Conservation (phyloP, 2,113 vertebrate species). For the Anhinga anhinga region DNA sequence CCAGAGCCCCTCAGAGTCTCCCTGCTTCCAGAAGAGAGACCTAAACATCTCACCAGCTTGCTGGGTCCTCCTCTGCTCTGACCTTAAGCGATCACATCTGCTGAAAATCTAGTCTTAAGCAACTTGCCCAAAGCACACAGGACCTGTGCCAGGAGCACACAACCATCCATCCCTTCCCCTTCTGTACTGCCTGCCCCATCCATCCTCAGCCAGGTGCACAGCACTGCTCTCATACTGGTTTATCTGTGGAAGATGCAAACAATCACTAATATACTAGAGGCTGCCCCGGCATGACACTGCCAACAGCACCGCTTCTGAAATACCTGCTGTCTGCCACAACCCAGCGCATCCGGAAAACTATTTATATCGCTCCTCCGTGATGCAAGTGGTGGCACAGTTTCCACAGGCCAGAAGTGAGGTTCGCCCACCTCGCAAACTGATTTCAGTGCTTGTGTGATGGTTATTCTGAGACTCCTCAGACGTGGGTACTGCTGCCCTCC, state of each 20-base stretch:
- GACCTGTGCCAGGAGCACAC: background rate
- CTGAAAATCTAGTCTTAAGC: background rate
- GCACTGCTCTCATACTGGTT: background rate
- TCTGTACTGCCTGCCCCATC: background rate
- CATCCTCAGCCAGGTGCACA: background rate
- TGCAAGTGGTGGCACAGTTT: accelerated
- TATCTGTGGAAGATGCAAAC: background rate
- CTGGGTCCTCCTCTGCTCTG: background rate
- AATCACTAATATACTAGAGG: background rate
- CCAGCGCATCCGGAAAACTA: background rate
- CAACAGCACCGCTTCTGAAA: background rate
- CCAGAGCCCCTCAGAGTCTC: background rate
- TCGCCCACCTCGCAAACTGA: background rate
- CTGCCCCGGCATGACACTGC: background rate
- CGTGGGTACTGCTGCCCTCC: accelerated
- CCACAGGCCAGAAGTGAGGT: background rate
- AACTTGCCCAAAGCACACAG: background rate
- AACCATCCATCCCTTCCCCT: background rate
- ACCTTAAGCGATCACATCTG: background rate
- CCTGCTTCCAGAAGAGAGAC: background rate
- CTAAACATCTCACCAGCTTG: background rate
- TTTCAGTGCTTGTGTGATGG: accelerated
- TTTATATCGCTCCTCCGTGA: accelerated
- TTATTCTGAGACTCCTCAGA: accelerated
- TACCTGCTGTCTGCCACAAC: background rate